Conservation (phyloP, 2,113 vertebrate genomes). For the Strix aluco region DNA sequence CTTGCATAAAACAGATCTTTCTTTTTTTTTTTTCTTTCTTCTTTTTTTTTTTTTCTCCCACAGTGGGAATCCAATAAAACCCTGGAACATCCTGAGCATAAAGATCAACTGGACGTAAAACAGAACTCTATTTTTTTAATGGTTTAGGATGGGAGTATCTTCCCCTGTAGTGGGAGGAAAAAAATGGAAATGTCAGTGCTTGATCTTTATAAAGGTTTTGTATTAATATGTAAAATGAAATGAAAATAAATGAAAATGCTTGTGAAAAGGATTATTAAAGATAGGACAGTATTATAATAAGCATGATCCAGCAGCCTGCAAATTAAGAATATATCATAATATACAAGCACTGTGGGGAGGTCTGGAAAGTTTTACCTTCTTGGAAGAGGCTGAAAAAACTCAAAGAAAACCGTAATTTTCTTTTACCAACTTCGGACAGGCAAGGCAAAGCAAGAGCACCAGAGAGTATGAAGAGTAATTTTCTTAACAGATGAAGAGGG, state of each 20-base stretch:
- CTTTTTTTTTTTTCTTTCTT: not conserved
- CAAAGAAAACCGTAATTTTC: not conserved
- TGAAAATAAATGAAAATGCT: constrained; percentile 16
- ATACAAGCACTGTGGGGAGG: not conserved
- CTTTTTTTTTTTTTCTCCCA: accelerated
- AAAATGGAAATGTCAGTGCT: not conserved
- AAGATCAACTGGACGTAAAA: constrained; percentile 36
- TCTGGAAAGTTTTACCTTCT: constrained; percentile 34
- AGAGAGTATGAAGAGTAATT: not conserved
- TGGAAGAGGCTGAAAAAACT: not conserved
- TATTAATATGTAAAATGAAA: constrained; percentile 1
- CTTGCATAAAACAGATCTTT: not conserved
- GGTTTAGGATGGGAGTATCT: not conserved
- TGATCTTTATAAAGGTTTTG: constrained; percentile 21
- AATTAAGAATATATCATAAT: constrained; percentile 5
- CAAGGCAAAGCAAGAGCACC: not conserved
- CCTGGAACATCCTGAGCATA: not conserved
- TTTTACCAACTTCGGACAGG: not conserved
- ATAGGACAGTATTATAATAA: not conserved
- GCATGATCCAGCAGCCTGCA: not conserved
- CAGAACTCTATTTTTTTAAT: constrained; percentile 35
- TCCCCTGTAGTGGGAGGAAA: constrained; percentile 2
- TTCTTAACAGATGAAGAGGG: not conserved
- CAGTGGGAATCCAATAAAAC: constrained; percentile 29
- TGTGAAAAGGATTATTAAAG: not conserved